Percentiles rank a stretch among this genome's conserved stretches.
Evolutionary conservation across 2,888 invertebrate genomes (phyloP).

Genomic region (Hecatera dysodea): DNA sequence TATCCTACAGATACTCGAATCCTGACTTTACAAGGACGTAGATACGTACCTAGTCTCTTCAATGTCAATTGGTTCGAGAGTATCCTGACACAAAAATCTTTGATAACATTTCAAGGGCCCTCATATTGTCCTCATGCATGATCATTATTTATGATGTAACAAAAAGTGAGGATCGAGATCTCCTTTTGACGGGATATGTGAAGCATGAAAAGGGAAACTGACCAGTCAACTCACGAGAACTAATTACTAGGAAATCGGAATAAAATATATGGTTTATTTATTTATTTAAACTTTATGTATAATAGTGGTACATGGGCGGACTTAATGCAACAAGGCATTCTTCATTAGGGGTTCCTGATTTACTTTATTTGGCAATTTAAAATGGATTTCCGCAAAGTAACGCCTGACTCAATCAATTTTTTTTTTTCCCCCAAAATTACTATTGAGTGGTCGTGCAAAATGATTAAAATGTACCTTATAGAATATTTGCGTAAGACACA

Average conservation of each 20-base stretch:
- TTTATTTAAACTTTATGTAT: not conserved
- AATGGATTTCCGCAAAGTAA: too few species aligned
- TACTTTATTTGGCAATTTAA: too few species aligned
- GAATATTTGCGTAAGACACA: too few species aligned
- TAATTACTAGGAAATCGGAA: not conserved
- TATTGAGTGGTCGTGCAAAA: too few species aligned
- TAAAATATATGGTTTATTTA: not conserved
- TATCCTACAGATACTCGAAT: not conserved
- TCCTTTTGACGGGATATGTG: not conserved
- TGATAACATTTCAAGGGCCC: slow-evolving; percentile 64
- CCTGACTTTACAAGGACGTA: not conserved
- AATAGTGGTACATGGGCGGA: too few species aligned
- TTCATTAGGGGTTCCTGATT: too few species aligned
- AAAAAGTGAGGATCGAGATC: not conserved
- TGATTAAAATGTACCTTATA: too few species aligned
- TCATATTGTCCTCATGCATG: slow-evolving; percentile 64
- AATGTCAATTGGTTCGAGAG: slow-evolving; percentile 63
- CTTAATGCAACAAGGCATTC: too few species aligned
- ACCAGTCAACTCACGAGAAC: not conserved
- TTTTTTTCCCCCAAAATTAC: too few species aligned
- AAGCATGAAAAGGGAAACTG: not conserved
- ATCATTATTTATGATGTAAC: slow-evolving; percentile 1
- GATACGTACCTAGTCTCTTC: slow-evolving; percentile 35
- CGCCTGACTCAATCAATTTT: too few species aligned
- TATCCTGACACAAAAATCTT: slow-evolving; percentile 62